A percentile compares a stretch with the other conserved stretches of the same genome.
These are phyloP conservation scores for Eretmochelys imbricata DNA, from an alignment of 2,113 vertebrate species.

Conservation along the genomic window DNA sequence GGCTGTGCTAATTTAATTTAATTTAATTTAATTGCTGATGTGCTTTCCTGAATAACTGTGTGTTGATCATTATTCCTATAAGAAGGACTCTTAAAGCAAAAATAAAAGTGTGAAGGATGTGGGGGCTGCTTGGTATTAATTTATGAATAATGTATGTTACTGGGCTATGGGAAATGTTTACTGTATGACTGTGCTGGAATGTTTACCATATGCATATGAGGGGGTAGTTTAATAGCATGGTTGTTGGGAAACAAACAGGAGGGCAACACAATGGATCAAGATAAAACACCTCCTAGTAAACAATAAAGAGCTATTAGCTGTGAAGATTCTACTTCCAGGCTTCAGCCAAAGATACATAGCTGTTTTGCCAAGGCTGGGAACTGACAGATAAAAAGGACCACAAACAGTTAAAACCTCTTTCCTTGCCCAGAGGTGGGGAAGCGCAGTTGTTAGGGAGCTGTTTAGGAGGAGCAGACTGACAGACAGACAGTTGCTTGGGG, in stretches of 20 bases:
- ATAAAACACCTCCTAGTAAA: background rate
- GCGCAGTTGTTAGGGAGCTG: background rate
- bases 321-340: constrained; percentile 4
- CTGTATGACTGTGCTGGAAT: background rate
- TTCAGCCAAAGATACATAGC: background rate
- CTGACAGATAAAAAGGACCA: constrained; percentile 12
- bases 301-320: constrained; percentile 8
- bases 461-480: background rate
- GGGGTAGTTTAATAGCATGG: background rate
- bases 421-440: background rate
- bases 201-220: rapidly evolving
- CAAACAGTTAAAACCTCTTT: background rate
- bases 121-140: background rate
- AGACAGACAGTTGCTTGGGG: background rate
- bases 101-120: constrained; percentile 67
- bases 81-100: constrained; percentile 70
- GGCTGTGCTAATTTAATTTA: constrained; percentile 81
- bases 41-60: constrained; percentile 80
- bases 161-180: background rate
- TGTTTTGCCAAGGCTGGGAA: background rate
- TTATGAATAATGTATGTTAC: background rate
- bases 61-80: constrained; percentile 81
- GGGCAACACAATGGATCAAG: background rate
- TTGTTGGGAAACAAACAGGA: background rate
- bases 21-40: constrained; percentile 76